These are phyloP conservation scores for Erpetoichthys calabaricus DNA, from an alignment of 2,797 vertebrate species.

Conservation along the genomic window DNA sequence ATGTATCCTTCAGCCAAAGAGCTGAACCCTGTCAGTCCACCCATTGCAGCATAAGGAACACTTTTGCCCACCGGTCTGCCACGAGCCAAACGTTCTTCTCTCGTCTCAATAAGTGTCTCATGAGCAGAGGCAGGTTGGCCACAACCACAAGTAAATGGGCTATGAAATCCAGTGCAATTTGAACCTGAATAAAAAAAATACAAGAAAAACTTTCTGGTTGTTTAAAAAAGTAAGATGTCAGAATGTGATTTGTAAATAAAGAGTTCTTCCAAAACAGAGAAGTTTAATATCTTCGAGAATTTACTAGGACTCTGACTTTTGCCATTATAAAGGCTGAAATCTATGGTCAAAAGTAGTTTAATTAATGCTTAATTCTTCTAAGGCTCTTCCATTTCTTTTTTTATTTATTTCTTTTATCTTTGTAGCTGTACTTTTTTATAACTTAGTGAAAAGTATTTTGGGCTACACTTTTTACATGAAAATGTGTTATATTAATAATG, in stretches of 20 bases:
- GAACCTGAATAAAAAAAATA: slow-evolving; percentile 40
- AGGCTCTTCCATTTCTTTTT: no score
- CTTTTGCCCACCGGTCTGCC: slow-evolving; percentile 61
- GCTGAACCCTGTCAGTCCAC: slow-evolving; percentile 76
- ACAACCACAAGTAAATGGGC: slow-evolving; percentile 68
- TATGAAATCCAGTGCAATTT: slow-evolving; percentile 64
- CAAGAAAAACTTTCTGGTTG: no score
- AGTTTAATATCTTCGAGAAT: not conserved
- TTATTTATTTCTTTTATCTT: no score
- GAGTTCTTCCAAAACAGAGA: not conserved
- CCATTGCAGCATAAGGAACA: slow-evolving; percentile 77
- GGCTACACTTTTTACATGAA: no score
- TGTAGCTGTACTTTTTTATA: no score
- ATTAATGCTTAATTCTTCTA: no score
- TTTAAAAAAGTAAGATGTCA: no score
- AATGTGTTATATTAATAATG: no score
- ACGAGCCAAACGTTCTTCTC: slow-evolving; percentile 54
- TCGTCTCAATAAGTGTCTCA: slow-evolving; percentile 72
- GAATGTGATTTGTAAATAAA: not conserved
- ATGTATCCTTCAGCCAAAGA: slow-evolving; percentile 74
- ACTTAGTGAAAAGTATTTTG: no score
- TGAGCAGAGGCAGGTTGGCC: slow-evolving; percentile 63
- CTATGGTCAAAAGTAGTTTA: no score
- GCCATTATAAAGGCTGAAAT: no score
- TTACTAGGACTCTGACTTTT: no score